Percentiles rank a stretch among this genome's conserved stretches.
These are phyloP conservation scores for Drosophila orosa DNA, from an alignment of 1,140 invertebrate genomes.

Conservation along the genomic window DNA sequence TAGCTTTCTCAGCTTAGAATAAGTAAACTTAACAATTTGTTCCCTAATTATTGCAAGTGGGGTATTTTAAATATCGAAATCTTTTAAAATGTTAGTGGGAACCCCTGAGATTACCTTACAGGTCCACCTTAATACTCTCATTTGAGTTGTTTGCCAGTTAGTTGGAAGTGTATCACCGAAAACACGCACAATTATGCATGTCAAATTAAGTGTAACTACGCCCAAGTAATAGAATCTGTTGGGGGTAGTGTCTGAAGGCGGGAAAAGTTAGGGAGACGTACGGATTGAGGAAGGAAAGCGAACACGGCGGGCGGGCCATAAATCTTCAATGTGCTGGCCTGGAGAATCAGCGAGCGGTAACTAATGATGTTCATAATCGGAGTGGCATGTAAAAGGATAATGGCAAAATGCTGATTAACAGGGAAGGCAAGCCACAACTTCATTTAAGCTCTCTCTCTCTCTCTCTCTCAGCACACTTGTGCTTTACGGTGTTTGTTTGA, in stretches of 20 bases:
- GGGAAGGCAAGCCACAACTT: slow-evolving; percentile 59
- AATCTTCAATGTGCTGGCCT: slow-evolving; percentile 60
- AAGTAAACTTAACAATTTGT: neutral
- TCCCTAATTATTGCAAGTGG: neutral
- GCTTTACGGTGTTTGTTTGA: neutral
- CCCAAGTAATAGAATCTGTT: slow-evolving; percentile 48
- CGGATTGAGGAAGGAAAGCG: neutral
- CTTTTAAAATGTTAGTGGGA: neutral
- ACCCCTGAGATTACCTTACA: neutral
- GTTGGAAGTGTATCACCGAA: slow-evolving; percentile 41
- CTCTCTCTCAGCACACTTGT: slow-evolving; percentile 29
- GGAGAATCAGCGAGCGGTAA: slow-evolving; percentile 70
- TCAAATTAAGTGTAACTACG: slow-evolving; percentile 75
- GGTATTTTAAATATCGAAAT: neutral
- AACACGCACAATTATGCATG: slow-evolving; percentile 75
- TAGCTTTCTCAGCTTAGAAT: too few relatives aligned
- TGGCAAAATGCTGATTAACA: slow-evolving; percentile 72
- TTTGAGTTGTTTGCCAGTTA: slow-evolving; percentile 20
- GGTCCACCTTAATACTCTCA: neutral
- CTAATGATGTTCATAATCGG: slow-evolving; percentile 82
- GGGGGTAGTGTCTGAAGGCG: slow-evolving; percentile 5
- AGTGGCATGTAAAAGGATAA: slow-evolving; percentile 79
- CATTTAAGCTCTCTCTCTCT: slow-evolving; percentile 57
- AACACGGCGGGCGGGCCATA: slow-evolving; percentile 57
- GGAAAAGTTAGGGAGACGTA: neutral